A percentile compares a stretch with the other conserved stretches of the same genome.
Evolutionary conservation across 2,888 invertebrate species (phyloP).

Genomic region (Ptilodon capucinus): DNA sequence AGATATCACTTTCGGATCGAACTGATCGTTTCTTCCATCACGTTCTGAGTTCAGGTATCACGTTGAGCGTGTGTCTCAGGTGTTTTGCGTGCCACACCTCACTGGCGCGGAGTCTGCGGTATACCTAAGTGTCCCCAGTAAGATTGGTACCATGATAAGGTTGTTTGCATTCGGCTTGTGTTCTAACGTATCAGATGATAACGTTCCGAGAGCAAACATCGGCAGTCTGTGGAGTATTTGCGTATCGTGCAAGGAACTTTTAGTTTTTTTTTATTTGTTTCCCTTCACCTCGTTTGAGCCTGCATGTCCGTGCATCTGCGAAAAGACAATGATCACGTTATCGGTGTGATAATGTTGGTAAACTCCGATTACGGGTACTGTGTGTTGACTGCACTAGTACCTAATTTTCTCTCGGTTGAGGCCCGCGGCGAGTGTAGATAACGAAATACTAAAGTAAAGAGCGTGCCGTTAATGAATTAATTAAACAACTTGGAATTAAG

Average conservation of each 20-base stretch:
- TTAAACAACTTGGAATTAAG: background rate
- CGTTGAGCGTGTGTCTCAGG: constrained; percentile 38
- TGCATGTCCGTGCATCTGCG: constrained; percentile 62
- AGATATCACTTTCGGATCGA: constrained; percentile 38
- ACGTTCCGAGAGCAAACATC: constrained; percentile 74
- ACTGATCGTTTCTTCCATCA: constrained; percentile 45
- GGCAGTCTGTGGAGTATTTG: constrained; percentile 75
- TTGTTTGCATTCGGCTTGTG: constrained; percentile 77
- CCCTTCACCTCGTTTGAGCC: constrained; percentile 50
- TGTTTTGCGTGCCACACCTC: constrained; percentile 50
- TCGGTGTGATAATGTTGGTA: constrained; percentile 43
- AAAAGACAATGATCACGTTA: constrained; percentile 55
- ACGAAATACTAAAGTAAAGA: constrained; percentile 5
- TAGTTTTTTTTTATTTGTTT: constrained; percentile 64
- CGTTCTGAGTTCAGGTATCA: constrained; percentile 10
- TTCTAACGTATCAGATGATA: constrained; percentile 81
- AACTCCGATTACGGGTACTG: constrained; percentile 24
- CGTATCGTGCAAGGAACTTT: constrained; percentile 69
- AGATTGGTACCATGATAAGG: constrained; percentile 78
- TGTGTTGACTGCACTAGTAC: constrained; percentile 4
- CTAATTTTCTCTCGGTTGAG: constrained; percentile 4
- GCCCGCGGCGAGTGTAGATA: constrained; percentile 28
- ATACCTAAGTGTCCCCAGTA: constrained; percentile 57
- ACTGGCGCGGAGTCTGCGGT: constrained; percentile 58
- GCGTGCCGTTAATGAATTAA: background rate